A percentile compares a stretch with the other conserved stretches of the same genome.
Evolutionary conservation across 2,888 invertebrate genomes (phyloP).

Genomic region (Hyalella azteca): DNA sequence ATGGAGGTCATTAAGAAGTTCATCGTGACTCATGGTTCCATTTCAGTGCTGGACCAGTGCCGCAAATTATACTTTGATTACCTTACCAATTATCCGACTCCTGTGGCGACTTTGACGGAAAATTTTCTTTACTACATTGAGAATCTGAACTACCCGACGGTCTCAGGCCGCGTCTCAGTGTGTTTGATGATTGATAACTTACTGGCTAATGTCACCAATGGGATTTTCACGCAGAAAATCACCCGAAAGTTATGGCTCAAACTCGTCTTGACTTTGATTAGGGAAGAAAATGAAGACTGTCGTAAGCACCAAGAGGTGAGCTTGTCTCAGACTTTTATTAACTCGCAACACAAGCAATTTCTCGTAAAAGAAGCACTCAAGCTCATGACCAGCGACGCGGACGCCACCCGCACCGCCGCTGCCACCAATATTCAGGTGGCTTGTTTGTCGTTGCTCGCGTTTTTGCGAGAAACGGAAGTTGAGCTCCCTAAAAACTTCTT

Average conservation of each 20-base stretch:
- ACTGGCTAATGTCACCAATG: slow-evolving; percentile 44
- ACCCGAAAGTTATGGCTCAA: slow-evolving; percentile 12
- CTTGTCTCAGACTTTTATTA: slow-evolving; percentile 42
- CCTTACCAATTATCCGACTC: slow-evolving; percentile 48
- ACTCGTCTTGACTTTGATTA: slow-evolving; percentile 43
- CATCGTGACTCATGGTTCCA: slow-evolving; percentile 48
- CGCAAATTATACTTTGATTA: slow-evolving; percentile 49
- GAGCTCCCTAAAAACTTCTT: slow-evolving; percentile 39
- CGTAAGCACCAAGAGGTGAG: slow-evolving; percentile 38
- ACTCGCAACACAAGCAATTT: slow-evolving; percentile 38
- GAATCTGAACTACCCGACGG: slow-evolving; percentile 43
- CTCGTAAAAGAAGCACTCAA: slow-evolving; percentile 46
- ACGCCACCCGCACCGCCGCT: slow-evolving; percentile 9
- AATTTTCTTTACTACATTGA: slow-evolving; percentile 46
- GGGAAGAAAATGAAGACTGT: slow-evolving; percentile 45
- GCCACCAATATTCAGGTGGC: slow-evolving; percentile 44
- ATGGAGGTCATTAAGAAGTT: slow-evolving; percentile 61
- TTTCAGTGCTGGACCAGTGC: slow-evolving; percentile 44
- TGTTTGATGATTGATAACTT: slow-evolving; percentile 46
- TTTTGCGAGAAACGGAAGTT: slow-evolving; percentile 42
- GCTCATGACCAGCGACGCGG: slow-evolving; percentile 35
- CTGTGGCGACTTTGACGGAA: slow-evolving; percentile 5
- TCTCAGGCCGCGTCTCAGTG: slow-evolving; percentile 46
- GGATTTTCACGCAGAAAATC: slow-evolving; percentile 26
- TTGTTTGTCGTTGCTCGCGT: slow-evolving; percentile 40